These are phyloP conservation scores for Planiliza haematocheilus DNA, from an alignment of 2,113 vertebrate species.

Conservation along the genomic window DNA sequence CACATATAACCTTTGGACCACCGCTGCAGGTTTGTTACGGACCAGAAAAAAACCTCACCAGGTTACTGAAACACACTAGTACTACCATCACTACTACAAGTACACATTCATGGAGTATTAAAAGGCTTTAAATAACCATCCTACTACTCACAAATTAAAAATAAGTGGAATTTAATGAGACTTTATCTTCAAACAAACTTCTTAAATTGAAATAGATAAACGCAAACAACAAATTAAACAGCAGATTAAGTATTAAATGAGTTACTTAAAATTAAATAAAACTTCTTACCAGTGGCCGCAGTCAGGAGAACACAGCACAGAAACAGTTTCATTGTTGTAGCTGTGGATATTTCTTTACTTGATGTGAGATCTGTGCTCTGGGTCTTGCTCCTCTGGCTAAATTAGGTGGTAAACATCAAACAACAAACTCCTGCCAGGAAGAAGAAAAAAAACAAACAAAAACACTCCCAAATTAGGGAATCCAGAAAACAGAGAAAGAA, in stretches of 20 bases:
- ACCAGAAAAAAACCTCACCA: constrained; percentile 28
- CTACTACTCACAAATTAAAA: neutral
- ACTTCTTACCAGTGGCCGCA: constrained; percentile 64
- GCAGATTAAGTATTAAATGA: neutral
- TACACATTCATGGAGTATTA: neutral
- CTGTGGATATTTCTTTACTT: neutral
- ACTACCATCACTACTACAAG: no score
- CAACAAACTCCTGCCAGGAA: neutral
- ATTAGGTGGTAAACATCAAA: neutral
- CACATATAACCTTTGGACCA: constrained; percentile 79
- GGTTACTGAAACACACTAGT: neutral
- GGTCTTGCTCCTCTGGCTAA: constrained; percentile 5
- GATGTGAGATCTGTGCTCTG: constrained; percentile 3
- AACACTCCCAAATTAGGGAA: neutral
- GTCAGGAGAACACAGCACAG: constrained; percentile 59
- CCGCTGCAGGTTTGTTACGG: constrained; percentile 25
- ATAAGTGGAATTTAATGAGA: neutral
- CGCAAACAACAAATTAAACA: constrained; percentile 3
- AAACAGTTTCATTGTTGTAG: constrained; percentile 56
- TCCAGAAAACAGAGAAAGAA: constrained; percentile 1
- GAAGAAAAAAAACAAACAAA: neutral
- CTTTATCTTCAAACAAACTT: neutral
- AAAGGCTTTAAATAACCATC: neutral
- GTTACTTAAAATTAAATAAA: neutral
- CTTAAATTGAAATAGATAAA: neutral